Evolutionary conservation across 2,797 vertebrate genomes (phyloP).

Genomic region (Tinamus major): DNA sequence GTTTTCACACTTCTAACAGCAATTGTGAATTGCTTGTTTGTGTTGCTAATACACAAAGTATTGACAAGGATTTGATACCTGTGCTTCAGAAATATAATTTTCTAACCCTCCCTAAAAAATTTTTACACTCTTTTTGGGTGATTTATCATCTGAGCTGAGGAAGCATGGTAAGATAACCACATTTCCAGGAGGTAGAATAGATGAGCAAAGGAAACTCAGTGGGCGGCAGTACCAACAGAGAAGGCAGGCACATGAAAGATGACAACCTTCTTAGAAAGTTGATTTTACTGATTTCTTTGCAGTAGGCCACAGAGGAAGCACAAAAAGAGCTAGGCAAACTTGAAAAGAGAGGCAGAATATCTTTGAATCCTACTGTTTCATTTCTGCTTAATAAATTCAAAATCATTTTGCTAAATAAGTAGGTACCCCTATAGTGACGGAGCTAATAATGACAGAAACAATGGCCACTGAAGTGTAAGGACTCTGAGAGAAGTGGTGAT

Average conservation of each 20-base stretch:
- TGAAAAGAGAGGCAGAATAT: not conserved
- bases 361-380: not conserved
- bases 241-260: not conserved
- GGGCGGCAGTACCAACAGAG: not conserved
- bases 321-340: not conserved
- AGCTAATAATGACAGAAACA: not conserved
- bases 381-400: not conserved
- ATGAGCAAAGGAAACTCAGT: not conserved
- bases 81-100: not conserved
- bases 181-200: not conserved
- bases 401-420: not conserved
- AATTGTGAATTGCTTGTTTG: not conserved
- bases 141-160: not conserved
- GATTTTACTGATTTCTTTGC: not conserved
- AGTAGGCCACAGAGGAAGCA: not conserved
- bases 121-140: not conserved
- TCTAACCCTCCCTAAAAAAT: accelerated
- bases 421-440: not conserved
- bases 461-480: not conserved
- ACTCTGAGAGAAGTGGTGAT: not conserved
- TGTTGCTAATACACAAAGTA: not conserved
- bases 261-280: not conserved
- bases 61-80: not conserved
- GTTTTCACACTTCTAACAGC: not conserved
- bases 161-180: not conserved